Conservation (phyloP, 2,797 vertebrate species). For the Amazona finschi region DNA sequence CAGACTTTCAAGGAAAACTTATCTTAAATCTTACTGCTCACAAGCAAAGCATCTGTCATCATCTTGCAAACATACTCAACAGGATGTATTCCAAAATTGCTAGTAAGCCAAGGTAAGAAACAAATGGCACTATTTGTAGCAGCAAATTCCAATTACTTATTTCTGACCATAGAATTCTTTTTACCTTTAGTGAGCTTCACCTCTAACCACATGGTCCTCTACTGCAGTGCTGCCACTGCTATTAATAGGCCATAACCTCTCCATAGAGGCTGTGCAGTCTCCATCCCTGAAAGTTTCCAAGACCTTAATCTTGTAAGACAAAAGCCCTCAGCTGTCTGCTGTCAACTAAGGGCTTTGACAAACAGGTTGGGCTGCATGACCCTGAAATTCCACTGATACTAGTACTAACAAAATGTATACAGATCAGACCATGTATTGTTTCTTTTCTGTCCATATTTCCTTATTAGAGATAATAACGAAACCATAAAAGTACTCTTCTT, state of each 20-base stretch:
- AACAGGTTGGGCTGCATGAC: neutral
- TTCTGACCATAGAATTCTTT: neutral
- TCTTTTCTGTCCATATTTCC: neutral
- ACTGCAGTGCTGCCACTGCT: neutral
- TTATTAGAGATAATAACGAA: neutral
- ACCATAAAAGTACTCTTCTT: neutral
- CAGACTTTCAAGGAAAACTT: neutral
- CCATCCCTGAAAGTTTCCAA: neutral
- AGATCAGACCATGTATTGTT: neutral
- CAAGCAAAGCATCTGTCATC: neutral
- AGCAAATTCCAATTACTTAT: neutral
- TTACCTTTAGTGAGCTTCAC: neutral
- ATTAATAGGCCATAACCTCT: neutral
- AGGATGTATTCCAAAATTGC: neutral
- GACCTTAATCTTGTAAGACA: accelerated
- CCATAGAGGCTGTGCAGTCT: neutral
- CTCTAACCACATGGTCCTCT: neutral
- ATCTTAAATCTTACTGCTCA: neutral
- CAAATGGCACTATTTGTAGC: neutral
- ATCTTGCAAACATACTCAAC: neutral
- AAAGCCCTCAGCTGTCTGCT: neutral
- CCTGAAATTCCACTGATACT: neutral
- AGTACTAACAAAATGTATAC: neutral
- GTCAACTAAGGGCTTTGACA: neutral
- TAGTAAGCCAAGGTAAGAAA: neutral